Conservation (phyloP, 2,113 vertebrate genomes). For the Pterophyllum scalare region DNA sequence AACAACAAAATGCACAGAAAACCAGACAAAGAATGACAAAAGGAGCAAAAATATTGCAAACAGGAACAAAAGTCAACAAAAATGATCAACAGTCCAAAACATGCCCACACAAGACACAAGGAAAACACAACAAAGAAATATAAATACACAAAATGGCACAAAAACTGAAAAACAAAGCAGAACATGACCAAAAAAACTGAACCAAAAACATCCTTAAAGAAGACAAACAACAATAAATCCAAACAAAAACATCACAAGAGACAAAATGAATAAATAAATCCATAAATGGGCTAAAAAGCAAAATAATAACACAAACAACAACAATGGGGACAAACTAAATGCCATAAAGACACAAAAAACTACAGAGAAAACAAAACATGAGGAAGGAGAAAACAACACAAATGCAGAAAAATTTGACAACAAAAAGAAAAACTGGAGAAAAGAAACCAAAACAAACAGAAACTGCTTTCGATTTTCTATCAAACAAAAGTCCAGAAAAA, state of each 20-base stretch:
- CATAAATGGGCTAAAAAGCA: too few species aligned
- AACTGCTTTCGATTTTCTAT: neutral
- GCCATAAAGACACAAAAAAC: neutral
- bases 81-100: neutral
- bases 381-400: rapidly evolving
- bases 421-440: neutral
- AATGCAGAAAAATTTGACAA: neutral
- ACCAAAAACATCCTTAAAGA: too few species aligned
- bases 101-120: too few species aligned
- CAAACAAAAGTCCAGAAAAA: neutral
- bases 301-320: too few species aligned
- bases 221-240: too few species aligned
- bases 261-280: too few species aligned
- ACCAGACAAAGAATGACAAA: neutral
- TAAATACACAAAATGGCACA: too few species aligned
- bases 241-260: too few species aligned
- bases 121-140: too few species aligned
- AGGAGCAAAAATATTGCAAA: neutral
- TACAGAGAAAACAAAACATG: rapidly evolving
- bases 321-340: neutral
- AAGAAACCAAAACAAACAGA: neutral
- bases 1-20: neutral
- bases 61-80: neutral
- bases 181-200: too few species aligned
- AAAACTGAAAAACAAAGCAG: too few species aligned